Percentiles rank a stretch among this genome's conserved stretches.
phyloP scores from a whole-genome alignment of 2,888 invertebrate genomes.

The Pandemis cinnamomeana region DNA sequence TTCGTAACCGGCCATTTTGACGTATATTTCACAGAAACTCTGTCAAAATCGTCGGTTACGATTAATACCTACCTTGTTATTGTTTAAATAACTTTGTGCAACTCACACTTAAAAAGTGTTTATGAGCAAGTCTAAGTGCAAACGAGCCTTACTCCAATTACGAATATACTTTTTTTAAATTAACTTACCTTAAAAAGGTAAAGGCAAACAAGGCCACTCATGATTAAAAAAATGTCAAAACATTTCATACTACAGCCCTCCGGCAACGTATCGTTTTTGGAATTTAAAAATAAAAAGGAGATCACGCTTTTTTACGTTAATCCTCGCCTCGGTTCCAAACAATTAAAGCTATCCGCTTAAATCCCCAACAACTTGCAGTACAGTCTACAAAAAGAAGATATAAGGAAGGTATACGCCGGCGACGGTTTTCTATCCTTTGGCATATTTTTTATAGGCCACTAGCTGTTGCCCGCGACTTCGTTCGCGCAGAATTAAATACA shows the following conservation, averaged over 20 bases:
- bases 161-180: neutral
- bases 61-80: too few relatives aligned
- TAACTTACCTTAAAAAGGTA: slow-evolving; percentile 12
- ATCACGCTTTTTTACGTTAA: slow-evolving; percentile 38
- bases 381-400: neutral
- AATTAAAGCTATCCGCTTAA: slow-evolving; percentile 42
- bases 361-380: slow-evolving; percentile 26
- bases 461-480: too few relatives aligned
- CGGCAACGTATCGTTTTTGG: slow-evolving; percentile 22
- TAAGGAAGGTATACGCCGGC: neutral
- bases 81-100: too few relatives aligned
- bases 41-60: too few relatives aligned
- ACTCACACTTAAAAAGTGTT: too few relatives aligned
- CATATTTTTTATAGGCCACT: too few relatives aligned
- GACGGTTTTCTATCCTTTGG: too few relatives aligned
- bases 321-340: slow-evolving; percentile 41
- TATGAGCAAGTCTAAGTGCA: neutral
- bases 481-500: too few relatives aligned
- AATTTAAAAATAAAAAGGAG: slow-evolving; percentile 28
- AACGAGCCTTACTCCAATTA: neutral
- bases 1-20: too few relatives aligned
- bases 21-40: too few relatives aligned
- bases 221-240: slow-evolving; percentile 24
- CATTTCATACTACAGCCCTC: slow-evolving; percentile 12
- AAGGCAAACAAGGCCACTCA: neutral